A percentile compares a stretch with the other conserved stretches of the same genome.
These are phyloP conservation scores for Euspilapteryx auroguttella DNA, from an alignment of 2,888 invertebrate genomes.

Conservation along the genomic window DNA sequence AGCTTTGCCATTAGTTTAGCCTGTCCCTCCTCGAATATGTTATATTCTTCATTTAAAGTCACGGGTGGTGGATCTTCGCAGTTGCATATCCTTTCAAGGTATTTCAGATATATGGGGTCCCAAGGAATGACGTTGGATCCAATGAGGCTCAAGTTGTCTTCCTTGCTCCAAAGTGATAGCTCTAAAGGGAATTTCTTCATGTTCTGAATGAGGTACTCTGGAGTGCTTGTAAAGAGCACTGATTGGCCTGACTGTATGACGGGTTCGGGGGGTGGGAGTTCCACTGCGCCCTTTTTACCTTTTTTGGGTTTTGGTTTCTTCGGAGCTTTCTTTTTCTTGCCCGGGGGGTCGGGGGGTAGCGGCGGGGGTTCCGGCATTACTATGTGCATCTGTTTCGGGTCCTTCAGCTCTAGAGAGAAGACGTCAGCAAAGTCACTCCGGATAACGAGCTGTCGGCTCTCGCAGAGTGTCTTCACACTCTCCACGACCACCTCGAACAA, in stretches of 20 bases:
- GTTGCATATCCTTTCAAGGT: conserved; percentile 23
- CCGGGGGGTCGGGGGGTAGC: conserved; percentile 32
- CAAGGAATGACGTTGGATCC: conserved; percentile 30
- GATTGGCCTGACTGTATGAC: conserved; percentile 45
- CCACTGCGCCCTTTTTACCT: conserved; percentile 8
- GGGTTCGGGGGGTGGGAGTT: conserved; percentile 32
- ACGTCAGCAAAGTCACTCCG: conserved; percentile 42
- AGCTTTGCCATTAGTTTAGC: conserved; percentile 39
- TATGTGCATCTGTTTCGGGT: conserved; percentile 47
- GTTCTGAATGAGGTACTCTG: conserved; percentile 33
- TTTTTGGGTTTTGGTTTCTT: conserved; percentile 21
- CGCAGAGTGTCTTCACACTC: conserved; percentile 28
- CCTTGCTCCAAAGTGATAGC: conserved; percentile 43
- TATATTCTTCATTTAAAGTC: conserved; percentile 35
- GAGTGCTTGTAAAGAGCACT: conserved; percentile 35
- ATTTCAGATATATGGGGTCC: conserved; percentile 30
- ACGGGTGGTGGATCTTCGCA: conserved; percentile 20
- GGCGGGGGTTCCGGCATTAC: conserved; percentile 45
- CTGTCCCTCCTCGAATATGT: conserved; percentile 43
- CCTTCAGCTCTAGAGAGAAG: conserved; percentile 43
- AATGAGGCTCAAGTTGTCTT: conserved; percentile 32
- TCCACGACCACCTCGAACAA: conserved; percentile 46
- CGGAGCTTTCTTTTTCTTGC: conserved; percentile 26
- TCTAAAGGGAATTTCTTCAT: conserved; percentile 36
- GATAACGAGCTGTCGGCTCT: conserved; percentile 29